These are phyloP conservation scores for Carterocephalus palaemon DNA, from an alignment of 2,888 invertebrate genomes.

Conservation along the genomic window DNA sequence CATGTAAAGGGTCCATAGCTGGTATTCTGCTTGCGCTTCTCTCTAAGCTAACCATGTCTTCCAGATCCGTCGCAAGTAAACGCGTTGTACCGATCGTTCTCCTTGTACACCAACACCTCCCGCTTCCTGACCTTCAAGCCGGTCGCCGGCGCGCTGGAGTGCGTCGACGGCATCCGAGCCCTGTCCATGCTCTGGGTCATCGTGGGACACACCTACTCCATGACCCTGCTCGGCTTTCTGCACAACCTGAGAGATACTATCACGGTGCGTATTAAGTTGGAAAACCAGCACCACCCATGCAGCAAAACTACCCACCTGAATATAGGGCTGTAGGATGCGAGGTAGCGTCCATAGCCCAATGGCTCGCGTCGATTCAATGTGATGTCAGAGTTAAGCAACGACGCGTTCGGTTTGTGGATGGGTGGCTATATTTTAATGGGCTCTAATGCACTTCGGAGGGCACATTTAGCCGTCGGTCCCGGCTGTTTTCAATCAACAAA, in stretches of 20 bases:
- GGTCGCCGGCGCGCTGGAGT: conserved; percentile 50
- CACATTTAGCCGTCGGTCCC: no score
- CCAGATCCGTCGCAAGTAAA: conserved; percentile 37
- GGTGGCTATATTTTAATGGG: no score
- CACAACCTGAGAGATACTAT: conserved; percentile 41
- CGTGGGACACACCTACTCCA: conserved; percentile 55
- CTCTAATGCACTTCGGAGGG: no score
- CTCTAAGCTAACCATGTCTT: neutral
- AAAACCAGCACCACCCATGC: no score
- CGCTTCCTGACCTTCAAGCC: conserved; percentile 53
- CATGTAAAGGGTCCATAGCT: neutral
- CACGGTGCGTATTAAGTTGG: conserved; percentile 35
- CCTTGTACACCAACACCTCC: conserved; percentile 58
- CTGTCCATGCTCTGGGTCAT: conserved; percentile 72
- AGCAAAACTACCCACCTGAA: no score
- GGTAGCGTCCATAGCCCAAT: no score
- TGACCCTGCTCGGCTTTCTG: conserved; percentile 41
- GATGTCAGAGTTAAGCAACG: no score
- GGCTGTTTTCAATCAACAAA: no score
- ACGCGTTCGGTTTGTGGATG: no score
- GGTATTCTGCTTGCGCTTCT: neutral
- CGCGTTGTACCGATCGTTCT: conserved; percentile 47
- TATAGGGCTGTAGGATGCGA: no score
- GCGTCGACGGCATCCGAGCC: conserved; percentile 63
- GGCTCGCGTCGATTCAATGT: no score